phyloP scores from a whole-genome alignment of 2,888 invertebrate species.

The Ferrisia virgata region DNA sequence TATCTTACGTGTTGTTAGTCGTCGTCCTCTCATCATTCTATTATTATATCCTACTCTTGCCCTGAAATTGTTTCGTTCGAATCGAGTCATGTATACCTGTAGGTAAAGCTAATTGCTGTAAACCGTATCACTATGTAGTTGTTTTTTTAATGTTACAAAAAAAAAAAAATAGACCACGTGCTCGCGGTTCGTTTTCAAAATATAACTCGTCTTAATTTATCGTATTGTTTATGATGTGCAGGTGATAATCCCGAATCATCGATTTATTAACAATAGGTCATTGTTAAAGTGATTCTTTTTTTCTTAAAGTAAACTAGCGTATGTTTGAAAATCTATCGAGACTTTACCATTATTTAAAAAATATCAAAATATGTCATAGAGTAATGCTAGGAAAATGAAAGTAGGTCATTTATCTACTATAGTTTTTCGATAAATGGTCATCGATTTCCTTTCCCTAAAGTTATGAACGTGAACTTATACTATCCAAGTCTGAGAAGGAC shows the following conservation, averaged over 20 bases:
- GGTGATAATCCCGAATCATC: background rate
- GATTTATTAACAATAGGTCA: slow-evolving; percentile 1
- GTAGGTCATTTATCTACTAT: background rate
- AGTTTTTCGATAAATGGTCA: background rate
- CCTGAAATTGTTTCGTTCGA: background rate
- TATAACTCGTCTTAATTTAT: too few species aligned
- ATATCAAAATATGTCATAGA: background rate
- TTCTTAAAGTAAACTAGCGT: background rate
- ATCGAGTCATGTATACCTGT: too few species aligned
- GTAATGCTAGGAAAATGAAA: background rate
- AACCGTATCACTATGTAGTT: background rate
- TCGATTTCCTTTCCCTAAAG: background rate
- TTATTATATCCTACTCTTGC: too few species aligned
- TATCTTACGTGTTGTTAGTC: background rate
- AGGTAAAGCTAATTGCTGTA: background rate
- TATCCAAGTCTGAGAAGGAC: background rate
- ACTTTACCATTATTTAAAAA: background rate
- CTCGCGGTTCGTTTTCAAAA: background rate
- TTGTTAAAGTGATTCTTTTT: background rate
- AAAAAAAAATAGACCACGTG: background rate
- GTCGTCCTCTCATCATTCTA: background rate
- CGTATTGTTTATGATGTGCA: background rate
- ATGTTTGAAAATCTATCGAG: background rate
- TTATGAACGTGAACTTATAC: too few species aligned
- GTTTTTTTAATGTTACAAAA: background rate